Base-by-base conservation (phyloP, 2,113 vertebrate species). In the Phasianus colchicus region DNA sequence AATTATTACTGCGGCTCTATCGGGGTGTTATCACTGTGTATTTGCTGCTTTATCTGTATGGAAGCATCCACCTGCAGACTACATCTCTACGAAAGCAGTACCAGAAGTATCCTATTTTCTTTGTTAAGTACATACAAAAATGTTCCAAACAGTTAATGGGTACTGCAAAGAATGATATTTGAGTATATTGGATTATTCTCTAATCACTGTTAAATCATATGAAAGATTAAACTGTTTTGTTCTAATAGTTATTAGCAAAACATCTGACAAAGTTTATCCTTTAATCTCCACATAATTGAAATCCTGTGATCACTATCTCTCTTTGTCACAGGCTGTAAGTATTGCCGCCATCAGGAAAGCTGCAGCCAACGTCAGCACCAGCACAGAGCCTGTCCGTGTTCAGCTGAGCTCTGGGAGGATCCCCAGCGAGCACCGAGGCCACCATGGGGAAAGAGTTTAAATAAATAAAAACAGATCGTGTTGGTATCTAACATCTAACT, bases 181-280 rank as follows among this genome's bases (percentile, higher is more conserved):
- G 17, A 70, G 69, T 30, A 48, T 42, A 58, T 4, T 64, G 81
- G 84, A 84, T 95, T 93, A 89, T 61, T 84, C 47, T 82, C 86
- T 95, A 92, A 92, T 86, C 38, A 8, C 61, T 58, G 42, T 34
- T 73, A 83, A 88, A 58, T 66, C 50, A 19, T 4, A 45, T 42
- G 40, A 85, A 73, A 95, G 34, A 91, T 47, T 87, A 87, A 92
- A 32, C 25, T 50, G 36, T 42, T 92, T 72, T 73, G 45, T 43
- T 81, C 71, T 74, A 84, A 87, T 72, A 66, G 36, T n/a, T 66
- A 52, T 70, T n/a, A 63, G 73, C 17, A 81, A 69, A 76, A 8
- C 34, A 67, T 81, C 48, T 64, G 47, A 81, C 42, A 71, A 60
- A 48, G 45, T 32, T 55, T 89, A 43, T 40, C 48, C 73, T 73